These are phyloP conservation scores for Lagocephalus sceleratus DNA, from an alignment of 2,797 vertebrate genomes.

Conservation along the genomic window DNA sequence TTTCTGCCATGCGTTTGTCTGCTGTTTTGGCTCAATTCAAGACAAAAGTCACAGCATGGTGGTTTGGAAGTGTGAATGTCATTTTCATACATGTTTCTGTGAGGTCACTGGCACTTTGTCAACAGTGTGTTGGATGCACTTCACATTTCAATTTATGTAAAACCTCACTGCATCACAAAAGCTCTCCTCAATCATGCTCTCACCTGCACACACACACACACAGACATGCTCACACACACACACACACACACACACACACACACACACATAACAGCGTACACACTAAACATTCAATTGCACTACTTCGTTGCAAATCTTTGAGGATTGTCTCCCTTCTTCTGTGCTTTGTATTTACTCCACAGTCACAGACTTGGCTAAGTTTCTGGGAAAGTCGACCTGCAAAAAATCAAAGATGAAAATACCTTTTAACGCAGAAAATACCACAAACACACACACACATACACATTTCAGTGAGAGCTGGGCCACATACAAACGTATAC, in stretches of 20 bases:
- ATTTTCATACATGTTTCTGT: constrained; percentile 40
- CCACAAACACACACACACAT: no score
- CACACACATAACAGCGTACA: not conserved
- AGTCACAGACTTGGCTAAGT: constrained; percentile 96
- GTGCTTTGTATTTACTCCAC: constrained; percentile 80
- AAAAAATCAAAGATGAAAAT: constrained; percentile 36
- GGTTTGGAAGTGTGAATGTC: constrained; percentile 38
- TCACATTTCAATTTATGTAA: constrained; percentile 59
- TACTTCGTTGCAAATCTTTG: constrained; percentile 68
- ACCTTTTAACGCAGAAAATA: not conserved
- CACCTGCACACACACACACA: constrained; percentile 20
- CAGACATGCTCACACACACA: constrained; percentile 2
- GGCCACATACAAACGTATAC: no score
- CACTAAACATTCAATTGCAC: constrained; percentile 42
- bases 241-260: constrained; percentile 4
- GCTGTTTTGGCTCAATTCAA: constrained; percentile 48
- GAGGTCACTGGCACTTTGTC: constrained; percentile 37
- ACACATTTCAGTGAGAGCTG: not conserved
- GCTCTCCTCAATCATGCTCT: not conserved
- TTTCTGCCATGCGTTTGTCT: constrained; percentile 19
- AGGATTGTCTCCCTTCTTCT: constrained; percentile 27
- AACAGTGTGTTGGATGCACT: constrained; percentile 54
- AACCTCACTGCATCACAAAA: constrained; percentile 33
- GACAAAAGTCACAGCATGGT: constrained; percentile 50
- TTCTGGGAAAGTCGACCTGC: constrained; percentile 95